A percentile compares a stretch with the other conserved stretches of the same genome.
phyloP scores from a whole-genome alignment of 2,888 invertebrate genomes.

The Acanthosepion lycidas region DNA sequence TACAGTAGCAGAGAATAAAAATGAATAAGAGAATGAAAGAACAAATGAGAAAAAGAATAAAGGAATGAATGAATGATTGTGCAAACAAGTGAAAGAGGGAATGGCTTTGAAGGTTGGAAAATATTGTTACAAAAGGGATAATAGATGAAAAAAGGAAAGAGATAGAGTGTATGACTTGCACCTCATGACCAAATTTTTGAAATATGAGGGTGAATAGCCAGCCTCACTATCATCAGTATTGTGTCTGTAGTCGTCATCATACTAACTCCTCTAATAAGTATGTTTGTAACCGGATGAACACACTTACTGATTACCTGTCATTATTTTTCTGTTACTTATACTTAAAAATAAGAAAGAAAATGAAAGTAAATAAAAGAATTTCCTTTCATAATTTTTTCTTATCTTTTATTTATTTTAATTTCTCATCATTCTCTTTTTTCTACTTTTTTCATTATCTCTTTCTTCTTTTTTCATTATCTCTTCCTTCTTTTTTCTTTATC shows the following conservation, averaged over 20 bases:
- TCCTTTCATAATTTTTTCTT: no score
- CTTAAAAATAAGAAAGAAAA: no score
- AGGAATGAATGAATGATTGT: neutral
- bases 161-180: neutral
- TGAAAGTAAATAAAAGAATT: no score
- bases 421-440: no score
- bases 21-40: neutral
- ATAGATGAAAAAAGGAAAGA: neutral
- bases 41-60: neutral
- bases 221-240: neutral
- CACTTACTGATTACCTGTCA: no score
- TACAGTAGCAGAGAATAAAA: neutral
- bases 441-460: no score
- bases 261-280: neutral
- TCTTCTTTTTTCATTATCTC: no score
- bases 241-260: neutral
- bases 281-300: no score
- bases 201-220: no score
- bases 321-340: no score
- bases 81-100: neutral
- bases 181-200: conserved; percentile 33
- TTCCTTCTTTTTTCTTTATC: no score
- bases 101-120: neutral
- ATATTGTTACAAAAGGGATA: neutral
- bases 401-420: no score